phyloP scores from a whole-genome alignment of 2,888 invertebrate genomes.

The Coenonympha glycerion region DNA sequence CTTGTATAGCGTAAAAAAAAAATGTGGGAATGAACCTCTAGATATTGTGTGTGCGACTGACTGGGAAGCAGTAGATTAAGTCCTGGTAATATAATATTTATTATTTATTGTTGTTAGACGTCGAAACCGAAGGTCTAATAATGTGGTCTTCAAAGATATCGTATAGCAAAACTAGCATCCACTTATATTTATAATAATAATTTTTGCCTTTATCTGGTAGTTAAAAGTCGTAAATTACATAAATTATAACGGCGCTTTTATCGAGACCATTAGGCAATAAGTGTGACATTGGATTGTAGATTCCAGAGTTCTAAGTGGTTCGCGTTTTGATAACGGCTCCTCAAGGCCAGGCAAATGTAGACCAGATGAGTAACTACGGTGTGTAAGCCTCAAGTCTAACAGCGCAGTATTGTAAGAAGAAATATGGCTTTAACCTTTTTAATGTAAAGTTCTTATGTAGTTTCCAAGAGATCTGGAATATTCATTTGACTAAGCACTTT shows the following conservation, averaged over 20 bases:
- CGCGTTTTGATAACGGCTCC: slow-evolving; percentile 27
- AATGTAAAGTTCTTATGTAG: no score
- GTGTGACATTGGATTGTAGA: slow-evolving; percentile 21
- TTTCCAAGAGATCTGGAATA: no score
- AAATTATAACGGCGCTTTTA: background rate
- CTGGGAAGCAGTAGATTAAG: no score
- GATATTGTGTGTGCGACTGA: no score
- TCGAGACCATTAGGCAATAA: slow-evolving; percentile 13
- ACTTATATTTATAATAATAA: background rate
- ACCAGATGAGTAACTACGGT: slow-evolving; percentile 13
- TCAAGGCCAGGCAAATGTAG: slow-evolving; percentile 25
- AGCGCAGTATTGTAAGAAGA: background rate
- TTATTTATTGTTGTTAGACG: no score
- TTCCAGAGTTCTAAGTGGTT: slow-evolving; percentile 24
- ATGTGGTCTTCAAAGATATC: no score
- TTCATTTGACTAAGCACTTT: no score
- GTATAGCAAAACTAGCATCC: background rate
- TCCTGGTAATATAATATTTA: no score
- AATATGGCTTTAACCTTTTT: no score
- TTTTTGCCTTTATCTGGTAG: background rate
- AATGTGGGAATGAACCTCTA: no score
- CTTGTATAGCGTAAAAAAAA: no score
- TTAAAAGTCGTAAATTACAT: background rate
- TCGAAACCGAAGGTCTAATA: no score
- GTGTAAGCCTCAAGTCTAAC: slow-evolving; percentile 1